Percentiles rank a stretch among this genome's conserved stretches.
Evolutionary conservation across 2,113 vertebrate species (phyloP).

Genomic region (Aptenodytes patagonicus): DNA sequence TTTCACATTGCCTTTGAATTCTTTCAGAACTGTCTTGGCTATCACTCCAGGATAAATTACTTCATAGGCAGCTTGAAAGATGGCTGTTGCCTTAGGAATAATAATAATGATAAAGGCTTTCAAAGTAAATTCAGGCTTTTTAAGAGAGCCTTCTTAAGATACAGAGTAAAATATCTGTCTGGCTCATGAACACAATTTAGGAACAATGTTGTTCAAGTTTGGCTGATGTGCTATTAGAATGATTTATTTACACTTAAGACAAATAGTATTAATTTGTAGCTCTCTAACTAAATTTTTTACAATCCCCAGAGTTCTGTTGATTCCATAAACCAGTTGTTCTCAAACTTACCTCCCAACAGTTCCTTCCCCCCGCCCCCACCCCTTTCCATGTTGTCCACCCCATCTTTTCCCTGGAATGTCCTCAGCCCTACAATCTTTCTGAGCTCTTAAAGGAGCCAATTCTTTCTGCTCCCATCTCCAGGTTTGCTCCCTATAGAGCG

Average conservation of each 20-base stretch:
- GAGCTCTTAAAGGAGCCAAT: not conserved
- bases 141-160: not conserved
- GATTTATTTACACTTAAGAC: not conserved
- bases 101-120: not conserved
- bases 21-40: not conserved
- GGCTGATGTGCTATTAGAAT: not conserved
- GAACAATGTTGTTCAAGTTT: not conserved
- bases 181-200: not conserved
- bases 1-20: not conserved
- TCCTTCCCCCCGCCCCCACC: too few species aligned
- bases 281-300: not conserved
- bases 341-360: not conserved
- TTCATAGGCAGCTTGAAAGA: not conserved
- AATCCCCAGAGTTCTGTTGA: not conserved
- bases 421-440: not conserved
- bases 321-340: not conserved
- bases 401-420: not conserved
- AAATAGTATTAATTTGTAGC: not conserved
- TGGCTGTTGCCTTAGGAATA: not conserved
- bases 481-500: not conserved
- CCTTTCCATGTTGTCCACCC: not conserved
- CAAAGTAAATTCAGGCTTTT: not conserved
- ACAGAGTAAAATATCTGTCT: not conserved
- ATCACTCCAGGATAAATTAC: not conserved
- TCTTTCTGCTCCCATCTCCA: not conserved